Conservation (phyloP, 2,113 vertebrate genomes). For the Pollimyrus isidori region DNA sequence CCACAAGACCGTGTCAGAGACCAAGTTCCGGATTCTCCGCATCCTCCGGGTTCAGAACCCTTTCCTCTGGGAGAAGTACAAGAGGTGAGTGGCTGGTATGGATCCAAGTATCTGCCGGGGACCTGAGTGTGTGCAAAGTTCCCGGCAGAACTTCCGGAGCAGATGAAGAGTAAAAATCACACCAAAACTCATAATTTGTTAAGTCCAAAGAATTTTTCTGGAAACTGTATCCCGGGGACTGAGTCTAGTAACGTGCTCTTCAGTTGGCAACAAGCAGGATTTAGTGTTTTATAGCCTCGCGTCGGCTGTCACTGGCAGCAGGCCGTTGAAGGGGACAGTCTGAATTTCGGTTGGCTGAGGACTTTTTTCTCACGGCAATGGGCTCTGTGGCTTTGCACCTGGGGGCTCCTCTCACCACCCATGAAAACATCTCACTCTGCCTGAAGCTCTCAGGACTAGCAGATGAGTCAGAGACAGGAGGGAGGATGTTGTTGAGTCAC, state of each 20-base stretch:
- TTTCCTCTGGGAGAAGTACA: constrained; percentile 98
- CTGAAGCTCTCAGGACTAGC: background rate
- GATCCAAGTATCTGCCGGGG: background rate
- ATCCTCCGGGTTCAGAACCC: constrained; percentile 95
- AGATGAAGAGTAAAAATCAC: background rate
- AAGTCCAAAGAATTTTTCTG: background rate
- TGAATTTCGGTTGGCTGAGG: background rate
- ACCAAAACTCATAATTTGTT: background rate
- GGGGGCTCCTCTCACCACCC: background rate
- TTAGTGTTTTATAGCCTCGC: background rate
- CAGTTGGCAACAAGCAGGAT: background rate
- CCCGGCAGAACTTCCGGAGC: background rate
- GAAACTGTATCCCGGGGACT: background rate
- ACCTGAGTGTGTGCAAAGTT: background rate
- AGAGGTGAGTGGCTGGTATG: constrained; percentile 69
- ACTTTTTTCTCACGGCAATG: background rate
- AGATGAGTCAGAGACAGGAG: background rate
- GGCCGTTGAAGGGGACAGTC: background rate
- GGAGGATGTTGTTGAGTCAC: constrained; percentile 10
- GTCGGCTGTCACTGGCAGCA: background rate
- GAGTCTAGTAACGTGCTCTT: background rate
- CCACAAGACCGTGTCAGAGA: constrained; percentile 97
- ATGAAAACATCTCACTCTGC: background rate
- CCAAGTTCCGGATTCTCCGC: constrained; percentile 89
- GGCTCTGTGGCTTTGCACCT: background rate